phyloP scores from a whole-genome alignment of 2,797 vertebrate species.

The Lutjanus campechanus region DNA sequence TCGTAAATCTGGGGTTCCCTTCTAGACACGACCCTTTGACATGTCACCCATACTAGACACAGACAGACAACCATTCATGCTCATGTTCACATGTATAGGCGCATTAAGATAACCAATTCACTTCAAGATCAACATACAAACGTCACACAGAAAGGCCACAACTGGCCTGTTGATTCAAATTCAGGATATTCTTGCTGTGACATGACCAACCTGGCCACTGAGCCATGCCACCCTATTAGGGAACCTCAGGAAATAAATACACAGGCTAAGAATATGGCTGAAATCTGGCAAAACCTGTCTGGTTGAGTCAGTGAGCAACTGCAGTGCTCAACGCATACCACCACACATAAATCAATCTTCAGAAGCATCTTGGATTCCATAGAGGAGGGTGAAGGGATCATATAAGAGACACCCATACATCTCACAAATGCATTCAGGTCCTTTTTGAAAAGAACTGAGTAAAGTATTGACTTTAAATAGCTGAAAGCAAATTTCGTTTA shows the following conservation, averaged over 20 bases:
- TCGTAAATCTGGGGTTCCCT: too few species aligned
- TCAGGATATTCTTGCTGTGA: too few species aligned
- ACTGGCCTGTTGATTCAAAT: not conserved
- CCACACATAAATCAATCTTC: slow-evolving; percentile 10
- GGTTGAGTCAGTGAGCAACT: slow-evolving; percentile 12
- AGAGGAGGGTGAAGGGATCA: slow-evolving; percentile 5
- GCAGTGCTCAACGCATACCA: not conserved
- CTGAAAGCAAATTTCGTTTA: not conserved
- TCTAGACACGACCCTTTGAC: too few species aligned
- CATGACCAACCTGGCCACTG: not conserved
- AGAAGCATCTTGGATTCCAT: not conserved
- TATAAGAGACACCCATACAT: slow-evolving; percentile 30
- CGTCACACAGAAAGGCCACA: not conserved
- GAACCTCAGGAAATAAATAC: not conserved
- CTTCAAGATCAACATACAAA: not conserved
- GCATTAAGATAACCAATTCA: not conserved
- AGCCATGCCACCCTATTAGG: too few species aligned
- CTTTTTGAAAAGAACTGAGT: not conserved
- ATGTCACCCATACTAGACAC: not conserved
- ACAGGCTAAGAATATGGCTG: not conserved
- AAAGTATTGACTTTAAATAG: slow-evolving; percentile 48
- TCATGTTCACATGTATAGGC: not conserved
- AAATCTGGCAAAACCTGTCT: not conserved
- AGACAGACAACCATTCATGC: not conserved
- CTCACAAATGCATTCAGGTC: slow-evolving; percentile 28